Evolutionary conservation across 2,113 vertebrate genomes (phyloP).

Genomic region (Rhinichthys klamathensis): DNA sequence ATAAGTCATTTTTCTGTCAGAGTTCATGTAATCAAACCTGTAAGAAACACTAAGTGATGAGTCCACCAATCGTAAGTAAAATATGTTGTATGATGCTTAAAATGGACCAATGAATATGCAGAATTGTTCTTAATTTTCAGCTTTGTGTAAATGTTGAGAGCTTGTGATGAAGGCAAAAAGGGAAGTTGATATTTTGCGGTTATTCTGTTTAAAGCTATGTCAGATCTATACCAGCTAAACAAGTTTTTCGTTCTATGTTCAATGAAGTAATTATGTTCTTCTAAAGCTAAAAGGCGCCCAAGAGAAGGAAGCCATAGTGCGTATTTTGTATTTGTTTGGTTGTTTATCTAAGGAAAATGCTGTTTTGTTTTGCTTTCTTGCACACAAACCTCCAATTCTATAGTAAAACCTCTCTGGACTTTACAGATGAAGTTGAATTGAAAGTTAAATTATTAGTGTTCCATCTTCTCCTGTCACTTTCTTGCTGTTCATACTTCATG

Average conservation of each 20-base stretch:
- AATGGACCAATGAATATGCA: slow-evolving; percentile 23
- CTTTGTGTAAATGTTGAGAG: slow-evolving; percentile 6
- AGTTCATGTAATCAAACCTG: not conserved
- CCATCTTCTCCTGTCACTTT: not conserved
- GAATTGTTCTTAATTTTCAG: not conserved
- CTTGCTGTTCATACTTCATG: not conserved
- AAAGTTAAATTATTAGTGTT: slow-evolving; percentile 1
- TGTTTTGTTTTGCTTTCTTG: slow-evolving; percentile 10
- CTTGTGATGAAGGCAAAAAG: slow-evolving; percentile 21
- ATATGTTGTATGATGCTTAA: slow-evolving; percentile 1
- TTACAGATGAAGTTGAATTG: not conserved
- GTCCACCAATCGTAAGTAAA: not conserved
- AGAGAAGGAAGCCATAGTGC: not conserved
- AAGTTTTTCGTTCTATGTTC: not conserved
- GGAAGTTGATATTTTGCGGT: slow-evolving; percentile 5
- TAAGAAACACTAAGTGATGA: not conserved
- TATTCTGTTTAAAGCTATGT: not conserved
- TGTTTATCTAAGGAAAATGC: not conserved
- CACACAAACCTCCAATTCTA: not conserved
- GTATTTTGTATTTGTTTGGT: not conserved
- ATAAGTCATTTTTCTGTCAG: not conserved
- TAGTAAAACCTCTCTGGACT: not conserved
- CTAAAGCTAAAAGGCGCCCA: not conserved
- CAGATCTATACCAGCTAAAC: slow-evolving; percentile 20
- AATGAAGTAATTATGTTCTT: slow-evolving; percentile 9